phyloP scores from a whole-genome alignment of 2,113 vertebrate species.

The Pithys albifrons region DNA sequence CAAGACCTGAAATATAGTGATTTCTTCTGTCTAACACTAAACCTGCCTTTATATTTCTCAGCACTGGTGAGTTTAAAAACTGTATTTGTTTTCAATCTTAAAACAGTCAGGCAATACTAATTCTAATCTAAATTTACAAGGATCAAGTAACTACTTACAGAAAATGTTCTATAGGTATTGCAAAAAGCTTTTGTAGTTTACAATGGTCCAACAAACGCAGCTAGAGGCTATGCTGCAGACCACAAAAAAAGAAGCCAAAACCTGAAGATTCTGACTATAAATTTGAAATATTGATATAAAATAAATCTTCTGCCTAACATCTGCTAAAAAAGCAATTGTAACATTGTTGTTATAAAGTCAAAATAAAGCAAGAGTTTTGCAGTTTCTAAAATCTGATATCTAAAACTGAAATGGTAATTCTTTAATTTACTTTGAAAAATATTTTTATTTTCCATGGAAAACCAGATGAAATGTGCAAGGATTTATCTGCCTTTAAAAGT shows the following conservation, averaged over 20 bases:
- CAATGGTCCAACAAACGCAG: background rate
- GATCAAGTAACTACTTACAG: background rate
- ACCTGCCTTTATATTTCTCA: background rate
- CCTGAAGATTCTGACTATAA: background rate
- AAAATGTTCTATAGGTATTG: background rate
- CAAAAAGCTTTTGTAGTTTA: background rate
- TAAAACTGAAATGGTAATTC: background rate
- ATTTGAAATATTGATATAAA: slow-evolving; percentile 23
- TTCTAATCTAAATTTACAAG: slow-evolving; percentile 24
- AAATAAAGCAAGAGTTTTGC: background rate
- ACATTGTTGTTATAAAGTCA: background rate
- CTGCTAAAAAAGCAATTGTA: background rate
- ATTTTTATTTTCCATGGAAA: background rate
- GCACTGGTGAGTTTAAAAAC: background rate
- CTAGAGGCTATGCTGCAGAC: background rate
- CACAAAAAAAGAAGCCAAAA: slow-evolving; percentile 1
- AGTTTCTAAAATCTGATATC: background rate
- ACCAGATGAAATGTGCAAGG: background rate
- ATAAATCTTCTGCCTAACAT: background rate
- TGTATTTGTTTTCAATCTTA: slow-evolving; percentile 10
- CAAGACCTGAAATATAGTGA: background rate
- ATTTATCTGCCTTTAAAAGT: slow-evolving; percentile 17
- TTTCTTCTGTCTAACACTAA: background rate
- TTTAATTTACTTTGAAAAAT: slow-evolving; percentile 1
- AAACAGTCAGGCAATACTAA: slow-evolving; percentile 25